A percentile compares a stretch with the other conserved stretches of the same genome.
Evolutionary conservation across 2,888 invertebrate species (phyloP).

Genomic region (Dasypolia templi): DNA sequence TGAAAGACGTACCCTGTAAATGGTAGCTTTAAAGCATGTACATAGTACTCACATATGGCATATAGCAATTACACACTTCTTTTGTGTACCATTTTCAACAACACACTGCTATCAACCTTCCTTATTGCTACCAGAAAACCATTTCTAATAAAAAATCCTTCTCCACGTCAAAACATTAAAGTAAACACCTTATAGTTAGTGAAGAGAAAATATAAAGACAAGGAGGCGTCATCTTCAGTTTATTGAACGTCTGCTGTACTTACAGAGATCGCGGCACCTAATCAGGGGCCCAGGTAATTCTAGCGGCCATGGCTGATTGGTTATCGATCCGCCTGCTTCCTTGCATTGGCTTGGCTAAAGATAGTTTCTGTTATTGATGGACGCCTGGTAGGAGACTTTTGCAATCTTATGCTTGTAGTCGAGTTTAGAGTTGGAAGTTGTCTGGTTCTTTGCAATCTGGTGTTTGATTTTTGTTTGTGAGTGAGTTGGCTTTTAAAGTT

Average conservation of each 20-base stretch:
- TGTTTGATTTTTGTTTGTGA: conserved; percentile 17
- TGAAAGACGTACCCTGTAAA: too few relatives aligned
- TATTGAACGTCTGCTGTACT: conserved; percentile 73
- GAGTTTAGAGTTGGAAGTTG: conserved; percentile 1
- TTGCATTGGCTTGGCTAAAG: conserved; percentile 69
- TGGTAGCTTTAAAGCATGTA: too few relatives aligned
- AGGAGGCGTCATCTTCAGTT: conserved; percentile 58
- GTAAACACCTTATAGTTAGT: conserved; percentile 56
- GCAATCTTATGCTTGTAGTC: conserved; percentile 30
- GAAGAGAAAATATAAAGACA: conserved; percentile 55
- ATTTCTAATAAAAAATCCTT: conserved; percentile 19
- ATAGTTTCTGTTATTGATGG: conserved; percentile 76
- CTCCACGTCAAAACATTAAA: conserved; percentile 47
- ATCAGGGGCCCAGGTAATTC: conserved; percentile 84
- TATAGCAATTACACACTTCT: too few relatives aligned
- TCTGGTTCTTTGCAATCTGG: conserved; percentile 8
- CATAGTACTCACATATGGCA: too few relatives aligned
- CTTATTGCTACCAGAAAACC: conserved; percentile 3
- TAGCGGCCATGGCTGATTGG: conserved; percentile 82
- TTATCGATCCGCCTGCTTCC: conserved; percentile 83
- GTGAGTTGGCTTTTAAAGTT: background rate
- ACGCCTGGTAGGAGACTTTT: conserved; percentile 42
- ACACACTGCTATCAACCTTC: too few relatives aligned
- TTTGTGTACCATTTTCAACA: background rate
- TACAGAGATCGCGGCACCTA: conserved; percentile 81